Conservation (phyloP, 2,888 invertebrate species). For the Hypena proboscidalis region DNA sequence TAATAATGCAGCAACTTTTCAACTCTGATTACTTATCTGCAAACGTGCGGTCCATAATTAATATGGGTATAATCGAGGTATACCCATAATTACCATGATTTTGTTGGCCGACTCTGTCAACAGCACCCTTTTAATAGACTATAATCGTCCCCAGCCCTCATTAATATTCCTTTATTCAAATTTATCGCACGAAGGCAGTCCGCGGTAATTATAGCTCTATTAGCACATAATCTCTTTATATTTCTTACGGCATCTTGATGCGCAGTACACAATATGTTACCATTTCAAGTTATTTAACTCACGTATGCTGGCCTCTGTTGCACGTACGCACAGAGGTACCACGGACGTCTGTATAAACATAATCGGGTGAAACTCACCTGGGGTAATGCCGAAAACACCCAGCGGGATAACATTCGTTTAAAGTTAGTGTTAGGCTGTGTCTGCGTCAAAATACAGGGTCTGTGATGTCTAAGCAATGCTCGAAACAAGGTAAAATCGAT, state of each 20-base stretch:
- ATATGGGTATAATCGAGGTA: conserved; percentile 35
- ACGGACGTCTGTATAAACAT: conserved; percentile 39
- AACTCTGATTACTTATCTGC: conserved; percentile 57
- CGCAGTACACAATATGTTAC: conserved; percentile 51
- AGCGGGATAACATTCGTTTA: conserved; percentile 31
- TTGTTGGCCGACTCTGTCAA: conserved; percentile 26
- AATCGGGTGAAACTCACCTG: conserved; percentile 33
- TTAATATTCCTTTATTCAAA: conserved; percentile 32
- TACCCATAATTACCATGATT: conserved; percentile 34
- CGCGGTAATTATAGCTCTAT: conserved; percentile 18
- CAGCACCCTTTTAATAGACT: conserved; percentile 23
- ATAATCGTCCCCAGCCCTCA: conserved; percentile 25
- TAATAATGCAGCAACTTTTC: conserved; percentile 56
- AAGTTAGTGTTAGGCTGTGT: conserved; percentile 47
- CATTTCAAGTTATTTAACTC: conserved; percentile 52
- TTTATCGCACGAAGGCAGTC: conserved; percentile 15
- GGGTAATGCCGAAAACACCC: conserved; percentile 34
- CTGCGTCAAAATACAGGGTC: conserved; percentile 51
- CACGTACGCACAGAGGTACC: conserved; percentile 44
- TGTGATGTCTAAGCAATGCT: conserved; percentile 66
- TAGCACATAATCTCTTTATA: conserved; percentile 31
- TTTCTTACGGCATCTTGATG: conserved; percentile 41
- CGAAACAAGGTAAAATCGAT: conserved; percentile 78
- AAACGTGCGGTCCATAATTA: conserved; percentile 57
- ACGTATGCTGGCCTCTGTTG: conserved; percentile 46